Conservation (phyloP, 1,140 invertebrate species). For the Brachystomella parvula region DNA sequence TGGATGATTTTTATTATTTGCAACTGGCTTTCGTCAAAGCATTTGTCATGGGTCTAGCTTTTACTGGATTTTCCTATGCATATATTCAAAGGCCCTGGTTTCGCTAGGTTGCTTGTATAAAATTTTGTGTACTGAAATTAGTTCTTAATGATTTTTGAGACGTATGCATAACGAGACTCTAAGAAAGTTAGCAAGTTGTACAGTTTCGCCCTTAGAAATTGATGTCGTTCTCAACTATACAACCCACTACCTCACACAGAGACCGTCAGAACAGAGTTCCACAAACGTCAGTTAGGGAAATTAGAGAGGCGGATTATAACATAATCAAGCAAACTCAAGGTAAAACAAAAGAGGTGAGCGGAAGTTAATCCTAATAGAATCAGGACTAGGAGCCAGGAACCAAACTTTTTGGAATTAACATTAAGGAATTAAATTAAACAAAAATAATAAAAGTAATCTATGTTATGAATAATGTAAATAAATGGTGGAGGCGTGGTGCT, state of each 20-base stretch:
- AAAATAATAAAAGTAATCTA: neutral
- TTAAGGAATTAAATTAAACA: neutral
- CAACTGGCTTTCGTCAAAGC: too few species aligned
- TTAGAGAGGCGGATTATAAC: neutral
- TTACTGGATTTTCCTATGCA: too few species aligned
- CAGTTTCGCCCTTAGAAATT: conserved; percentile 52
- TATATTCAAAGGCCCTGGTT: too few species aligned
- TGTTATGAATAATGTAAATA: neutral
- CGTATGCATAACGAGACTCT: conserved; percentile 39
- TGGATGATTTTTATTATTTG: too few species aligned
- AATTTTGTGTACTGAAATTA: too few species aligned
- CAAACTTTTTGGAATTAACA: neutral
- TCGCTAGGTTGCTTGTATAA: too few species aligned
- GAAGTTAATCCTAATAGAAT: neutral
- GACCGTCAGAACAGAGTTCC: conserved; percentile 28
- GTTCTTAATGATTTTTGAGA: too few species aligned
- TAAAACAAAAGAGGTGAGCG: neutral
- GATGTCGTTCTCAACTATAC: conserved; percentile 63
- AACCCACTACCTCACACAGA: conserved; percentile 67
- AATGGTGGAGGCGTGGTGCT: too few species aligned
- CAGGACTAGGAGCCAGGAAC: neutral
- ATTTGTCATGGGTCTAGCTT: too few species aligned
- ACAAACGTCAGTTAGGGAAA: neutral
- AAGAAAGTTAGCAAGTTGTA: conserved; percentile 70
- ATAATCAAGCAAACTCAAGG: neutral